phyloP scores from a whole-genome alignment of 2,888 invertebrate species.

The Malacosoma neustria region DNA sequence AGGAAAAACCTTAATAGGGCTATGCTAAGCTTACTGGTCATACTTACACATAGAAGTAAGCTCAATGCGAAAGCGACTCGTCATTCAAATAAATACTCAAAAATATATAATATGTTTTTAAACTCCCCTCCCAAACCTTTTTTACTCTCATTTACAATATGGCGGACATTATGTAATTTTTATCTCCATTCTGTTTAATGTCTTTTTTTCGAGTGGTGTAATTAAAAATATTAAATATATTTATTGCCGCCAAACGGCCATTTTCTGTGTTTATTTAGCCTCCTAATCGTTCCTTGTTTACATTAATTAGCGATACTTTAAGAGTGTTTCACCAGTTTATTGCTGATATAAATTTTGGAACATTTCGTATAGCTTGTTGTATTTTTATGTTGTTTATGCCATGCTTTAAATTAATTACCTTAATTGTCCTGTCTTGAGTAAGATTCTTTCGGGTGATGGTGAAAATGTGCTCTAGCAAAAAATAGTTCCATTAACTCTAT shows the following conservation, averaged over 20 bases:
- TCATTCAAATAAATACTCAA: too few relatives aligned
- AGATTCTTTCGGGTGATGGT: too few relatives aligned
- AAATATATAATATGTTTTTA: too few relatives aligned
- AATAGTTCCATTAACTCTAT: too few relatives aligned
- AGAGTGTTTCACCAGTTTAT: conserved; percentile 60
- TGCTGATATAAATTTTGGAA: conserved; percentile 55
- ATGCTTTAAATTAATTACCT: conserved; percentile 5
- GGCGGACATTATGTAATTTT: conserved; percentile 39
- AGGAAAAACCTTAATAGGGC: too few relatives aligned
- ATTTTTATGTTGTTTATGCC: conserved; percentile 15
- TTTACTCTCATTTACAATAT: conserved; percentile 64
- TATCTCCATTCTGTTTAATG: conserved; percentile 61
- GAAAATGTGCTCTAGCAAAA: too few relatives aligned
- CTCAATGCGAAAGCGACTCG: too few relatives aligned
- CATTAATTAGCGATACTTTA: conserved; percentile 73
- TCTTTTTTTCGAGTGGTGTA: conserved; percentile 56
- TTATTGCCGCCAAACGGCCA: conserved; percentile 58
- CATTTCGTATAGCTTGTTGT: conserved; percentile 29
- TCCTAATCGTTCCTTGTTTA: conserved; percentile 70
- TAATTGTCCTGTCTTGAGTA: neutral
- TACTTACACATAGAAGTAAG: too few relatives aligned
- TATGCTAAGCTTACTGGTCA: too few relatives aligned
- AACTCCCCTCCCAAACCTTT: too few relatives aligned
- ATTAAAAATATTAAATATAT: conserved; percentile 73
- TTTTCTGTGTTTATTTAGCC: conserved; percentile 60